Base-by-base conservation (phyloP, 2,113 vertebrate genomes). In the Bubo blakistoni region DNA sequence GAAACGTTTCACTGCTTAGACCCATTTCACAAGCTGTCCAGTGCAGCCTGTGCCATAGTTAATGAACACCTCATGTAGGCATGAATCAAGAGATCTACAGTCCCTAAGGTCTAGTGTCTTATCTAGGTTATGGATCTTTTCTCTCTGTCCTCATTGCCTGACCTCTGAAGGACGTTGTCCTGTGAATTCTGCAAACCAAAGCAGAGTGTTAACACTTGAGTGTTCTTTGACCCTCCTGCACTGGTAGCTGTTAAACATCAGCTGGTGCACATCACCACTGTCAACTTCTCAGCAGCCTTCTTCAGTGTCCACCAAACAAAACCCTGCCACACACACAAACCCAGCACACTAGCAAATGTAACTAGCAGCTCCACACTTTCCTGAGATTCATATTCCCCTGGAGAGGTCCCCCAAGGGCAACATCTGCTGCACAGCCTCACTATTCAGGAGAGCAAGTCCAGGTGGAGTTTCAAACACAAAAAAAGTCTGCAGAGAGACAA, bases 1-100 rank as follows among this genome's bases (percentile, higher is more conserved):
- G 19, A 46, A 81, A 30, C 4, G 52, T 47, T 47, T 71, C 16
- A 21, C 32, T 30, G 8, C 19, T 67, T 44, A 63, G 18, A 57
- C 24, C 6, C 0, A 0, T 76, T 79, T 58, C 0, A 0, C 14
- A 88, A 54, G 11, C 4, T 72, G 10, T 38, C 40, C 21, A 49
- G 21, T 9, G 24, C 12, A 74, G 11, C 42, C 29, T 40, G 6
- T 38, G 29, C 24, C 11, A 7, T 3, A n/a, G 10, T 47, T 55
- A 78, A n/a, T 46, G 21, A 94, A 30, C 26, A 36, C 18, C 7
- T 30, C 51, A 38, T 18, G 6, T 2, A 74, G 9, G 13, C 22
- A 17, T 66, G 21, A 67, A 32, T n/a, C 34, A 73, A 77, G 29
- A 63, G 1, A 44, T 8, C 11, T 8, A 7, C 6, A 49, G 19